Conservation (phyloP, 2,113 vertebrate genomes). For the Meles meles region DNA sequence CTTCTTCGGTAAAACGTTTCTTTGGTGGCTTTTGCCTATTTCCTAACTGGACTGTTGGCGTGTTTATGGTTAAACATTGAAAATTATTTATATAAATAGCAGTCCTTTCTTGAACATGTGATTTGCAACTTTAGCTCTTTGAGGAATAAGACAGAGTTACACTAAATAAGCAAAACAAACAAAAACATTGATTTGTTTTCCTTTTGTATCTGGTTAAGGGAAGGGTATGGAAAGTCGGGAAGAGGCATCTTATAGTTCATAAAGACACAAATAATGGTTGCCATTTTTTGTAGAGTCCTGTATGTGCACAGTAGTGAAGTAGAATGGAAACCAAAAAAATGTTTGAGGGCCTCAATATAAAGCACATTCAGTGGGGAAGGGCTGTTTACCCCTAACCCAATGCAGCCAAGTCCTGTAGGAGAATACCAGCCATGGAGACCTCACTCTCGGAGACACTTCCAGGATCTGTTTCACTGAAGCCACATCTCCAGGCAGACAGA, state of each 20-base stretch:
- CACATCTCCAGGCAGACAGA: not conserved
- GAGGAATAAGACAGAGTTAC: not conserved
- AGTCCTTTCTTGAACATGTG: not conserved
- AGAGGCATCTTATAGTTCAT: not conserved
- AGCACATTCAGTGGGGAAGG: not conserved
- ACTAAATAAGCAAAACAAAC: not conserved
- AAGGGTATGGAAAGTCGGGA: not conserved
- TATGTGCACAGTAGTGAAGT: not conserved
- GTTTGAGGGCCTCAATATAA: not conserved
- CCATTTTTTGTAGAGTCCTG: not conserved
- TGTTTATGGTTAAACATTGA: slow-evolving; percentile 10
- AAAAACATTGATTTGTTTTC: not conserved
- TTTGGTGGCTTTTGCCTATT: not conserved
- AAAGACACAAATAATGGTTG: not conserved
- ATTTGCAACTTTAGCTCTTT: not conserved
- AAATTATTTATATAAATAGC: not conserved
- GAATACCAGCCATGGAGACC: not conserved
- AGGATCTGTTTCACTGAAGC: not conserved
- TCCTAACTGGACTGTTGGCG: not conserved
- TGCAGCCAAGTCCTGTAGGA: fast-evolving
- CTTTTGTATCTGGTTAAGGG: not conserved
- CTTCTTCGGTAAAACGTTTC: not conserved
- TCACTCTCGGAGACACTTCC: not conserved
- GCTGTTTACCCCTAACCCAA: not conserved
- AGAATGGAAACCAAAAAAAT: not conserved